phyloP scores from a whole-genome alignment of 2,888 invertebrate genomes.

The Erebia epiphron region DNA sequence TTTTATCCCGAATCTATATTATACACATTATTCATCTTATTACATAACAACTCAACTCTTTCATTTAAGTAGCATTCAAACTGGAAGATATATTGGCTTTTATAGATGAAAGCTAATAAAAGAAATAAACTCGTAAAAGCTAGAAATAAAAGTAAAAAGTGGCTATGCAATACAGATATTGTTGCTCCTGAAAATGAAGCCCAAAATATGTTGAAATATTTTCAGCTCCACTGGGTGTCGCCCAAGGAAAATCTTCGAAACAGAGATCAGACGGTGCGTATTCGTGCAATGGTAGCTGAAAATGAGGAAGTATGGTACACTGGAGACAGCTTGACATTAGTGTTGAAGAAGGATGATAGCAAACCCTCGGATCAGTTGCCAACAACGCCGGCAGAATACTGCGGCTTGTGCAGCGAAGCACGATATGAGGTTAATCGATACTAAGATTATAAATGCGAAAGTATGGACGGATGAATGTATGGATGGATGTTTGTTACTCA shows the following conservation, averaged over 20 bases:
- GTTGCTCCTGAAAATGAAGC: neutral
- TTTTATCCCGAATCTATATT: no score
- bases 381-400: constrained; percentile 45
- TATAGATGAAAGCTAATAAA: no score
- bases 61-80: no score
- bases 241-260: constrained; percentile 52
- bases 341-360: constrained; percentile 57
- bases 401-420: constrained; percentile 71
- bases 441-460: no score
- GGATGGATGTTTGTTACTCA: no score
- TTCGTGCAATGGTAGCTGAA: constrained; percentile 73
- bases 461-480: no score
- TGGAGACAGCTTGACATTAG: constrained; percentile 57
- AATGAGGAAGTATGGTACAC: constrained; percentile 70
- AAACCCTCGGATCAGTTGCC: constrained; percentile 64
- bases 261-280: constrained; percentile 55
- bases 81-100: no score
- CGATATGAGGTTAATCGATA: constrained; percentile 63
- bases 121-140: no score
- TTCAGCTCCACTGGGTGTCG: constrained; percentile 74
- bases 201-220: neutral
- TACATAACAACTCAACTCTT: no score
- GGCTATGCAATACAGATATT: no score
- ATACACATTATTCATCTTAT: no score
- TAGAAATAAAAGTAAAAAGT: no score